These are phyloP conservation scores for Seladonia tumulorum DNA, from an alignment of 2,888 invertebrate species.

Conservation along the genomic window DNA sequence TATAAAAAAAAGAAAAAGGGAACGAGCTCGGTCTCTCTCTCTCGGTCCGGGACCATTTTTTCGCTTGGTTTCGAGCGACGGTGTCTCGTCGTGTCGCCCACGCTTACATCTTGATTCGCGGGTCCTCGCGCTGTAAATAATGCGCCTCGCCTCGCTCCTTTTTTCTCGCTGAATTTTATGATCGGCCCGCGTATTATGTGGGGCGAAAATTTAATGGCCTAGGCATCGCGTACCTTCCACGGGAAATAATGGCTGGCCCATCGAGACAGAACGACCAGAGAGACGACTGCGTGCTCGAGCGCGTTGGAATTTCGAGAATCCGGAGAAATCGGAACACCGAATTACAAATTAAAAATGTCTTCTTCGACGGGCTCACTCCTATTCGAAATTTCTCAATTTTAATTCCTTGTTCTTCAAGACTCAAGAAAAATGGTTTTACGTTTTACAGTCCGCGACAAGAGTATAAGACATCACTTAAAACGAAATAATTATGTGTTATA, in stretches of 20 bases:
- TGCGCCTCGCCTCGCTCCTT: conserved; percentile 58
- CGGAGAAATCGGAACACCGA: not conserved
- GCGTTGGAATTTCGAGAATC: not conserved
- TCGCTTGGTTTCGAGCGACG: conserved; percentile 57
- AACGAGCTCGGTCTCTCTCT: conserved; percentile 48
- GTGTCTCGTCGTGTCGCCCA: conserved; percentile 69
- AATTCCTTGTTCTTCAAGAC: not conserved
- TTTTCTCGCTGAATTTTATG: conserved; percentile 67
- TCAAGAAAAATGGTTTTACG: too few species aligned
- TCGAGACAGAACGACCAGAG: conserved; percentile 40
- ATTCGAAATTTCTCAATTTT: not conserved
- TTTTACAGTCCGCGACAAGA: too few species aligned
- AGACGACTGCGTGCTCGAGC: not conserved
- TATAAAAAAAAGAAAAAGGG: too few species aligned
- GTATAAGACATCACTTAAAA: too few species aligned
- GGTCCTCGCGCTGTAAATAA: conserved; percentile 77
- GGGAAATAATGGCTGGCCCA: conserved; percentile 57
- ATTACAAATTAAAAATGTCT: not conserved
- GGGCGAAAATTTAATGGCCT: conserved; percentile 70
- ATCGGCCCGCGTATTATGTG: conserved; percentile 61
- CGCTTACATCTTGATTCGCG: conserved; percentile 81
- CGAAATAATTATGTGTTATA: too few species aligned
- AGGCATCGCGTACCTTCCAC: conserved; percentile 38
- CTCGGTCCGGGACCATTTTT: conserved; percentile 49
- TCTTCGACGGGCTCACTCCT: not conserved